These are phyloP conservation scores for Drosophila kambysellisi DNA, from an alignment of 2,888 invertebrate species.

Conservation along the genomic window DNA sequence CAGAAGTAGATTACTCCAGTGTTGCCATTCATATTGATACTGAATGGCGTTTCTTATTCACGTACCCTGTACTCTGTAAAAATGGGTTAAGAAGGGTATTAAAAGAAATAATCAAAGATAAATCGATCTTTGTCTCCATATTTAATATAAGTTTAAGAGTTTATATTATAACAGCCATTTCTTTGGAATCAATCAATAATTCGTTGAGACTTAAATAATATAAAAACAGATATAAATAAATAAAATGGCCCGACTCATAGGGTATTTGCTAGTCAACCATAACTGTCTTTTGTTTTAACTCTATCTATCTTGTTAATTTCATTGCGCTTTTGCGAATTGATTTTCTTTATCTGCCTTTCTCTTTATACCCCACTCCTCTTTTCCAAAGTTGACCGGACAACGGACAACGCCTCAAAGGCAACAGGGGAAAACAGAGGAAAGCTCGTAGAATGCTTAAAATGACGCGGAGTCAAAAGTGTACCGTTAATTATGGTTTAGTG, in stretches of 20 bases:
- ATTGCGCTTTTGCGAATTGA: conserved; percentile 7
- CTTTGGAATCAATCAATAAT: neutral
- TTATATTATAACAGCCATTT: neutral
- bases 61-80: neutral
- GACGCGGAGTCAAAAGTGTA: neutral
- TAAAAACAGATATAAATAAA: neutral
- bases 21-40: conserved; percentile 1
- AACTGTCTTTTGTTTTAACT: neutral
- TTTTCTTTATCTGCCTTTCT: neutral
- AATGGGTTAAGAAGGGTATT: neutral
- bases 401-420: conserved; percentile 26
- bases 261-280: neutral
- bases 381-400: neutral
- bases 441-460: conserved; percentile 13
- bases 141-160: neutral
- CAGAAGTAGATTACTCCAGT: conserved; percentile 27
- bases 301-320: conserved; percentile 1
- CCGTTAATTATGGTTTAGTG: conserved; percentile 25
- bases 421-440: neutral
- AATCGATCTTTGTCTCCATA: neutral
- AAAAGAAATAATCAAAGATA: neutral
- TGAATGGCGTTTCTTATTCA: neutral
- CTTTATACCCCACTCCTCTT: neutral
- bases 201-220: neutral
- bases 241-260: neutral